Evolutionary conservation across 37 sponge, comb jelly and placozoan species (phyloP), one percentile per base, ranked within the genome.

Genomic region (Ianthella basta): DNA sequence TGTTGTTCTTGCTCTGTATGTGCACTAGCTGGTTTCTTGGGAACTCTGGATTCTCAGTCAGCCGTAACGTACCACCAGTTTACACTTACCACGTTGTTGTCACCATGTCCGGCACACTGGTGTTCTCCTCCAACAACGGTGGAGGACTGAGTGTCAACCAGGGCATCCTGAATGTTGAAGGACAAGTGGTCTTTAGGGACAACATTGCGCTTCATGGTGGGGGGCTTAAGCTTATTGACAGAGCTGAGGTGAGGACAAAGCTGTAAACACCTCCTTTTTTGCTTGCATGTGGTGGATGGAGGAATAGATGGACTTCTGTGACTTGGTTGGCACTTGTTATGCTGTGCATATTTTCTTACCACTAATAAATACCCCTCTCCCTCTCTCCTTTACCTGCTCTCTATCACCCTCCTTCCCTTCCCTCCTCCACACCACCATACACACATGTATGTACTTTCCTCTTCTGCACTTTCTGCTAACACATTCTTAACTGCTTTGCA

Each of bases 191-290:
- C 15, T 75, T 75, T 53, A 75, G 16, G 53, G 10, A 24, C n/a
- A 75, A 75, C 21, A 41, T n/a, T 1, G 78, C 50, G 4, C 20
- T 75, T 0, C 44, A 75, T 12, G 78, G 78, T 19, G 78, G 78
- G 25, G 78, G 38, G 15, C n/a, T 75, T 4, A n/a, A 2, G 29
- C 29, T 61, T 13, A 29, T 10, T n/a, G 29, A 61, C 10, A 61
- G 64, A 61, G 64, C 64, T 29, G 12, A 29, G 64, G 64, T 61
- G 24, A 61, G 64, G 3, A 10, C 24, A 61, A 44, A 44, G 8
- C 3, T 8, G 3, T 3, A 3, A 3, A 44, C 50, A 44, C 50
- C 50, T 44, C 50, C 8, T 44, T 8, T 44, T n/a, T n/a, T n/a
- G n/a, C n/a, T n/a, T n/a, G n/a, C n/a, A n/a, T n/a, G n/a, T n/a